phyloP scores from a whole-genome alignment of 2,888 invertebrate genomes.

The Xylota segnis region DNA sequence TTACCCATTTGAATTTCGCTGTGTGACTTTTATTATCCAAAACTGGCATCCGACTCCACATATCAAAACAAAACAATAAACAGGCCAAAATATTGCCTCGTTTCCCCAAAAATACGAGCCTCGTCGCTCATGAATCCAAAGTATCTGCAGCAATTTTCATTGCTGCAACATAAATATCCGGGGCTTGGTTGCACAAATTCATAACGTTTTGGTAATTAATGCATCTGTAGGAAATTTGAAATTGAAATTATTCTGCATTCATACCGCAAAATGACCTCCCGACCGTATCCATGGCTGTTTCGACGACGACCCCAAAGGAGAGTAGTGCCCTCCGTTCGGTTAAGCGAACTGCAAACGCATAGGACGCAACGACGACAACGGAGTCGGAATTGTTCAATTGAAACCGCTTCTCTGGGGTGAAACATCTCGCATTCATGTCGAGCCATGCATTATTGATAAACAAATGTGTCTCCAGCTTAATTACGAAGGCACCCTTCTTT shows the following conservation, averaged over 20 bases:
- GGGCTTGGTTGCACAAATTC: constrained; percentile 53
- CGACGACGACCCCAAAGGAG: background rate
- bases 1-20: background rate
- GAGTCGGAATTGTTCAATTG: constrained; percentile 51
- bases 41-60: constrained; percentile 8
- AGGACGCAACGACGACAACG: background rate
- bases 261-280: constrained; percentile 64
- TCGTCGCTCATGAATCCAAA: constrained; percentile 19
- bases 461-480: constrained; percentile 72
- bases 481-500: constrained; percentile 51
- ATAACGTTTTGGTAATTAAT: constrained; percentile 72
- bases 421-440: constrained; percentile 50
- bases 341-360: constrained; percentile 4
- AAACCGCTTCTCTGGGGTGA: constrained; percentile 40
- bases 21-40: constrained; percentile 11
- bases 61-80: constrained; percentile 38
- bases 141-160: constrained; percentile 54
- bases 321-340: background rate
- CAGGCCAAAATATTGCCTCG: constrained; percentile 12
- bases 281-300: background rate
- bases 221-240: constrained; percentile 61
- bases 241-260: constrained; percentile 72
- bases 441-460: constrained; percentile 70
- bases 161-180: constrained; percentile 65
- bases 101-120: constrained; percentile 19